Base-by-base conservation (phyloP, 2,888 invertebrate species). In the Melieria omissa region DNA sequence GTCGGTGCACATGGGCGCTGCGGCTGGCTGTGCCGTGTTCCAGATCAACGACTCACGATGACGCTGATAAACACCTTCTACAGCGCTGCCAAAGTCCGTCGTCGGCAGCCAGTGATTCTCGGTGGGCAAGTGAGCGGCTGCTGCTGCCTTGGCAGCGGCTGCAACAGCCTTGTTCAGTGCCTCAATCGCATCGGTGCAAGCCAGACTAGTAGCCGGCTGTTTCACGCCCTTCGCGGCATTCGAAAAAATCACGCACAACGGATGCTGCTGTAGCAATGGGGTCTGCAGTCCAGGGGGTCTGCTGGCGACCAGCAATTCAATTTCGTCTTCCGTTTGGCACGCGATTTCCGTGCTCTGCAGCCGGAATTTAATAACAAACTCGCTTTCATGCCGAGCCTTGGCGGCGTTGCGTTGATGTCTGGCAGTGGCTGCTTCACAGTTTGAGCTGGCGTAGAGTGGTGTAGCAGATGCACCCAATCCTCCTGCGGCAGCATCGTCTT, bases 331-430 rank as follows among this genome's bases (percentile, higher is more conserved):
- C 0, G 91, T 91, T 83, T 91, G 91, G 75, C 90, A 89, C 71
- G 87, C 88, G 80, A 90, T 90, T 77, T 90, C 89, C 77, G 87
- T 88, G 6, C 72, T 72, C 74, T 88, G 87, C n/a, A 92, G 88
- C 80, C 91, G 90, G 85, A 93, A 94, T 82, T 93, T 93, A 77
- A 93, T 89, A 63, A 90, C 87, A 83, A 92, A 90, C 46, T 87
- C 88, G 65, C 63, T 65, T 55, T 67, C 63, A 55, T 70, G 5
- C n/a, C 57, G 5, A 60, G 68, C n/a, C 29, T 49, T 64, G 10
- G 49, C 14, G 9, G 58, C 58, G 8, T 42, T 54, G 29, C 29
- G 29, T 29, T 29, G 29, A 29, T 29, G 29, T 29, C 29, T 29
- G 3, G 14, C 45, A 0, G 60, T 61, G 52, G 71, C 71, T 9